phyloP scores from a whole-genome alignment of 2,113 vertebrate genomes.

The Myocastor coypus region DNA sequence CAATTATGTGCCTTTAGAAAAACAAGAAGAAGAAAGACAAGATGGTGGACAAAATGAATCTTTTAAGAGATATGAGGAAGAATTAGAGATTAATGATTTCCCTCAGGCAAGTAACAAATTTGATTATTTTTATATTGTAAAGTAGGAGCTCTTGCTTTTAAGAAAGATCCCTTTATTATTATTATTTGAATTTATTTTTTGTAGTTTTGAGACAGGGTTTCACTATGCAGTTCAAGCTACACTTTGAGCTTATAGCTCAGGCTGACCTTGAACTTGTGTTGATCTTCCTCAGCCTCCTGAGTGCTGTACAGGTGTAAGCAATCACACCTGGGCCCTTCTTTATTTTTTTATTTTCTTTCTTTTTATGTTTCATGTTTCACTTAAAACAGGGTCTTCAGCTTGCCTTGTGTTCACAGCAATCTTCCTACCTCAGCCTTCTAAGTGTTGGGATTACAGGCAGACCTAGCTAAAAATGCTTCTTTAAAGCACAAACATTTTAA shows the following conservation, averaged over 20 bases:
- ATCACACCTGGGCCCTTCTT: not conserved
- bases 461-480: not conserved
- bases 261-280: not conserved
- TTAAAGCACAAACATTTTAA: constrained; percentile 51
- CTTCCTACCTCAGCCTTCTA: not conserved
- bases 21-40: constrained; percentile 98
- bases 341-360: not conserved
- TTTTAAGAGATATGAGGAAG: constrained; percentile 98
- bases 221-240: too few relatives aligned
- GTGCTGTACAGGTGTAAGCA: not conserved
- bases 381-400: not conserved
- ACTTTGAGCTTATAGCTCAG: not conserved
- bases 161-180: not conserved
- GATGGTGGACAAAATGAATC: constrained; percentile 96
- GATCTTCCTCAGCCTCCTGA: not conserved
- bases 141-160: not conserved
- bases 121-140: constrained; percentile 9
- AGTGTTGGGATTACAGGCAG: not conserved
- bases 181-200: too few relatives aligned
- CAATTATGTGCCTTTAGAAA: constrained; percentile 99
- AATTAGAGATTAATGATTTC: constrained; percentile 99
- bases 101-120: constrained; percentile 91
- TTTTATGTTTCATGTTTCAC: not conserved
- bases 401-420: not conserved
- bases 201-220: too few relatives aligned